Conservation (phyloP, 2,797 vertebrate genomes). For the Hyperoplus immaculatus region DNA sequence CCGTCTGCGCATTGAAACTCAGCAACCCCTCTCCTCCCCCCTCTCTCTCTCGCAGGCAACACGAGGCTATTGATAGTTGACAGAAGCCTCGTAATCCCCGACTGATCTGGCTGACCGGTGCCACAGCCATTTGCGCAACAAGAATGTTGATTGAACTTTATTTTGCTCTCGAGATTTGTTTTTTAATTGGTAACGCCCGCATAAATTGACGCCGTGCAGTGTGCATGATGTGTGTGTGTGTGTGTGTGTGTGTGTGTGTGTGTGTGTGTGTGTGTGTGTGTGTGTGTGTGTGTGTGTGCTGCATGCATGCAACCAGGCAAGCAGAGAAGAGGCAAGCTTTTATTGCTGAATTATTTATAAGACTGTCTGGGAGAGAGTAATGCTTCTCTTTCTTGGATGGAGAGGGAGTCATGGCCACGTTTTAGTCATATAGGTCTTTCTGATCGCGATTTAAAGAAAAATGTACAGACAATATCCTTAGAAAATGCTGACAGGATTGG, state of each 20-base stretch:
- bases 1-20: conserved; percentile 66
- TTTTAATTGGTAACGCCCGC: conserved; percentile 69
- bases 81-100: conserved; percentile 76
- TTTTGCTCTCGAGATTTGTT: conserved; percentile 64
- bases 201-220: conserved; percentile 38
- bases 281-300: conserved; percentile 15
- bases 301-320: conserved; percentile 70
- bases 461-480: neutral
- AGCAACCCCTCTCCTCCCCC: conserved; percentile 1
- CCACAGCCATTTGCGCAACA: conserved; percentile 61
- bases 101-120: conserved; percentile 63
- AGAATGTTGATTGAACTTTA: conserved; percentile 81
- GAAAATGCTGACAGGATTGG: neutral
- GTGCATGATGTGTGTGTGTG: neutral
- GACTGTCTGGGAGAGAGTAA: conserved; percentile 70
- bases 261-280: neutral
- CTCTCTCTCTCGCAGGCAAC: conserved; percentile 46
- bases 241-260: too few species aligned
- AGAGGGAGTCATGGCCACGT: conserved; percentile 37
- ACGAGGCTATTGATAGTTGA: conserved; percentile 83
- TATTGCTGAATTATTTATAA: conserved; percentile 86
- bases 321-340: conserved; percentile 76
- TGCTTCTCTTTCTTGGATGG: conserved; percentile 56
- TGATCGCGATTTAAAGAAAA: neutral
- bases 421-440: conserved; percentile 1